Conservation (phyloP, 37 sponge, comb jelly and placozoan species). For the Theonella swinhoei region DNA sequence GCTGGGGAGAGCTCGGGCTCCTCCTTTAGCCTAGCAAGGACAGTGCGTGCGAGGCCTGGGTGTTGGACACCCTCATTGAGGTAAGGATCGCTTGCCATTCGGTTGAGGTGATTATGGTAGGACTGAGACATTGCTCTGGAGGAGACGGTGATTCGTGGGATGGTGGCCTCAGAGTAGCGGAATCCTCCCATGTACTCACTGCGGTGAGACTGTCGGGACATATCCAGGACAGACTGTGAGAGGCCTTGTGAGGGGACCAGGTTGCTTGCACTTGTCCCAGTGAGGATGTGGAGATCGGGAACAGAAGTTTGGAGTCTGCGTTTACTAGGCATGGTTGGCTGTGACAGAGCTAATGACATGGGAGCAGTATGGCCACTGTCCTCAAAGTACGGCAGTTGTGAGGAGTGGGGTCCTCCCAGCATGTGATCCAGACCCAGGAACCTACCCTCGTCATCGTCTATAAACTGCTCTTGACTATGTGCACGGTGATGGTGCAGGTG, state of each 20-base stretch:
- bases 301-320: conserved; percentile 23
- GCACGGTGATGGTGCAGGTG: not conserved
- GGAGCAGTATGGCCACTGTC: not conserved
- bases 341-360: conserved; percentile 40
- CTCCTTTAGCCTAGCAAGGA: conserved; percentile 12
- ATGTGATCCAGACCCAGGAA: not conserved
- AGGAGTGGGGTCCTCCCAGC: not conserved
- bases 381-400: not conserved
- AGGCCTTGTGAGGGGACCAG: conserved; percentile 22
- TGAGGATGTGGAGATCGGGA: conserved; percentile 23
- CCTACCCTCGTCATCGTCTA: conserved; percentile 13
- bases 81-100: conserved; percentile 39
- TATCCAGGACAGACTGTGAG: conserved; percentile 47
- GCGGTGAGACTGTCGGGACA: not conserved
- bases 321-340: conserved; percentile 19
- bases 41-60: conserved; percentile 5
- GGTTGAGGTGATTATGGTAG: conserved; percentile 6
- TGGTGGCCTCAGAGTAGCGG: not conserved
- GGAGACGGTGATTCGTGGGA: not conserved
- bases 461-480: conserved; percentile 28
- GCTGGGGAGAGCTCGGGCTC: not conserved
- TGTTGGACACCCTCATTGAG: conserved; percentile 2
- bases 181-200: not conserved
- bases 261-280: conserved; percentile 1
- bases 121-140: not conserved